Conservation (phyloP, 2,888 invertebrate genomes). For the Machimus atricapillus region DNA sequence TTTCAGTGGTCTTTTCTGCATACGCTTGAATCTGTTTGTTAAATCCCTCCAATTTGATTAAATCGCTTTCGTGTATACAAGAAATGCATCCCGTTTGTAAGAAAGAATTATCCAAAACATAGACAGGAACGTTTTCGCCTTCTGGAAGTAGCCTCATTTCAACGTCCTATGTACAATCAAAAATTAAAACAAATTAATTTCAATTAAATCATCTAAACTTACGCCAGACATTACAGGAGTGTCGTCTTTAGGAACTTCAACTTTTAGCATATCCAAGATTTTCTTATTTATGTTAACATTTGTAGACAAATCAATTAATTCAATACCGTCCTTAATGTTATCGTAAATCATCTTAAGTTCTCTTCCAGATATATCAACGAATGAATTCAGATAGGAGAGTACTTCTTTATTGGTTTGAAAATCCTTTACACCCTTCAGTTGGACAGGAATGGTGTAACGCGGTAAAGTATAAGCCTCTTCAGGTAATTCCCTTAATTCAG, state of each 20-base stretch:
- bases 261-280: conserved; percentile 51
- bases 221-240: conserved; percentile 52
- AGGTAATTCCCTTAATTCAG: conserved; percentile 53
- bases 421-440: conserved; percentile 54
- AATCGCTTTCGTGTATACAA: conserved; percentile 53
- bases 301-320: conserved; percentile 52
- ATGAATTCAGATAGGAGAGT: conserved; percentile 52
- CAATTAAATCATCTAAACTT: conserved; percentile 44
- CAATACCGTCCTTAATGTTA: conserved; percentile 46
- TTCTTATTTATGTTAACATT: conserved; percentile 55
- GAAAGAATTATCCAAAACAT: conserved; percentile 57
- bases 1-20: conserved; percentile 48
- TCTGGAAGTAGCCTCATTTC: conserved; percentile 50
- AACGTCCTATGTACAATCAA: conserved; percentile 45
- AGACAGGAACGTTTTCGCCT: conserved; percentile 53
- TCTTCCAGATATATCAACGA: conserved; percentile 49
- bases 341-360: conserved; percentile 52
- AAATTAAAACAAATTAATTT: neutral
- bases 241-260: conserved; percentile 50
- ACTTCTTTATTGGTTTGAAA: conserved; percentile 53
- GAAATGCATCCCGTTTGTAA: conserved; percentile 54
- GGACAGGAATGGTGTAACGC: conserved; percentile 54
- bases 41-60: conserved; percentile 54
- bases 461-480: conserved; percentile 50
- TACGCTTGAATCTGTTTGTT: conserved; percentile 55